Evolutionary conservation across 2,888 invertebrate species (phyloP), one percentile per base, ranked within the genome.

Genomic region (Notodromas monacha): DNA sequence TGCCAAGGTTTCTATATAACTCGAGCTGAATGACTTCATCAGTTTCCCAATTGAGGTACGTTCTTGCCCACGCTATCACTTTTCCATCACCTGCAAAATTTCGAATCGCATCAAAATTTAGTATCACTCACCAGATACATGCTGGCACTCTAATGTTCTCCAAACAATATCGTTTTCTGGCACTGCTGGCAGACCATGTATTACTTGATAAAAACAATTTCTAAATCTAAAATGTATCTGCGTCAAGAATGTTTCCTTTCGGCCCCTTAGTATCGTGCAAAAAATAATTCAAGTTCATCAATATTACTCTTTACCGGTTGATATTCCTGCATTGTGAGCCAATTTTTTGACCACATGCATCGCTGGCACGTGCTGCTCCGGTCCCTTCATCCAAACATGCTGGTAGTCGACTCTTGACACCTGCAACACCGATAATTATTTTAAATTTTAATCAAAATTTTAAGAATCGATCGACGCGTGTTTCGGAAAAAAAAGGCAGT

Each of bases 1-100:
- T 48, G 33, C 63, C 57, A 34, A 76, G 55, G 47, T 73, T 74
- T 35, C 70, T 54, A 38, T 64, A 60, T 10, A 74, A 62, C 52
- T 74, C 76, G 14, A 55, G 50, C 4, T 63, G 62, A 35, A 76
- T 68, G 5, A 64, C 49, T 56, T 58, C 26, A 30, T 37, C 37
- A 3, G 38, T 37, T 28, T 39, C 38, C 39, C 39, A 39, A 26
- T 21, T 21, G 21, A 21, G 21, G n/a, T 21, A 21, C 31, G 57
- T 57, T 47, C 62, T 62, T 6, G 65, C 62, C 68, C 68, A 69
- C 2, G 63, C 59, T 30, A 63, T 64, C 2, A 59, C 56, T 46
- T 61, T 62, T 15, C 56, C 56, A 38, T 62, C 58, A 2, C 60
- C 61, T 3, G n/a, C 21, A n/a, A 21, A n/a, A n/a, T n/a, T n/a